These are phyloP conservation scores for Pristionchus exspectatus DNA, from an alignment of 2,888 invertebrate genomes.

Conservation along the genomic window DNA sequence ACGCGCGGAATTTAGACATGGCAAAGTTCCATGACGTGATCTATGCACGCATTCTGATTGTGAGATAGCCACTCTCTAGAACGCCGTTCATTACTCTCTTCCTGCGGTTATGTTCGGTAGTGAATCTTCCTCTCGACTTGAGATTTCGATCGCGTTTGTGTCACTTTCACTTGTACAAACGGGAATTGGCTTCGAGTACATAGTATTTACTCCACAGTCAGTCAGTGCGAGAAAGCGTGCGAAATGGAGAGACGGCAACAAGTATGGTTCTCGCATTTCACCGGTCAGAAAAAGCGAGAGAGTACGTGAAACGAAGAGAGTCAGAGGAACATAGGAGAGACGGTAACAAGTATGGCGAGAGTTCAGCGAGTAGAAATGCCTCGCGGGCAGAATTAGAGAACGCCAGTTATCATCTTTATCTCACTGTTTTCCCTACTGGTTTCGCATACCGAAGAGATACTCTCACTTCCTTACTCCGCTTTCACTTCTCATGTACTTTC, in stretches of 20 bases:
- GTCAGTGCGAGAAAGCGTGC: neutral
- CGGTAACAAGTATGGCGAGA: neutral
- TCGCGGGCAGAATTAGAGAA: neutral
- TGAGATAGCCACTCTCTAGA: no score
- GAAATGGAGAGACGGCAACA: neutral
- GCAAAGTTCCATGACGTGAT: no score
- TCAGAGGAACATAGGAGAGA: neutral
- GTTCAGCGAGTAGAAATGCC: neutral
- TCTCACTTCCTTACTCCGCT: neutral
- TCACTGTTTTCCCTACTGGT: neutral
- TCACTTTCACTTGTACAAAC: slow-evolving; percentile 13
- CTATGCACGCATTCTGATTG: no score
- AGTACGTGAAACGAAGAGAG: no score
- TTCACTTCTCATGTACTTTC: neutral
- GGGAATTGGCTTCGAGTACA: neutral
- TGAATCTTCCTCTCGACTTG: neutral
- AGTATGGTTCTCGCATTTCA: no score
- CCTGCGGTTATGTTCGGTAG: neutral
- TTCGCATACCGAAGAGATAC: neutral
- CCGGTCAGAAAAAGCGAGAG: no score
- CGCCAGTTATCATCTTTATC: slow-evolving; percentile 26
- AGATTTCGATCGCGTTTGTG: slow-evolving; percentile 5
- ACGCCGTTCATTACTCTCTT: neutral
- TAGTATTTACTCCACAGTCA: neutral
- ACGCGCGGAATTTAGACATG: no score